Base-by-base conservation (phyloP, 37 sponge, comb jelly and placozoan species). In the Chondrosia reniformis region DNA sequence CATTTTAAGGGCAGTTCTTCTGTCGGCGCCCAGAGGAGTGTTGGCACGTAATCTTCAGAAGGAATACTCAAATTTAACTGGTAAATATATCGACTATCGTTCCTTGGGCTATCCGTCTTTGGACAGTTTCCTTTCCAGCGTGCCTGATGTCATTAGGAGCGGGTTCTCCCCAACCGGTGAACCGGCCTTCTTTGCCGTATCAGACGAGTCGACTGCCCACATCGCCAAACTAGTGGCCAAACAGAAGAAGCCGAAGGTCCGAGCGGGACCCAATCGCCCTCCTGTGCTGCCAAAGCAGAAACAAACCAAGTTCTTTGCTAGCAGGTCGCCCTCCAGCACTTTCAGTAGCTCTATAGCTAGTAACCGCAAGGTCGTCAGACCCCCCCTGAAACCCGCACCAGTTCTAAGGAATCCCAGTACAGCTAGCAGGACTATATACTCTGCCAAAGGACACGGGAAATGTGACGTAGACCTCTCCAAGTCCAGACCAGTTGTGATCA, bases 11-110 rank as follows among this genome's bases (percentile, higher is more conserved):
- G 54, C 91, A 0, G 46, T 90, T 43, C 77, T 90, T 15, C 71
- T 90, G 19, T 90, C 91, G 13, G 80, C 87, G 30, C 87, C 87
- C n/a, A 49, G 83, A 0, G 91, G 91, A 10, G 87, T 90, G 36
- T 30, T 83, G 0, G 65, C 66, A 27, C 42, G 64, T 2, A 17
- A 40, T 17, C 32, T 90, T 5, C 25, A 13, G 25, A 25, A 36
- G 2, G 91, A 90, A 37, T 90, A 79, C 45, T 64, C 38, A 56
- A 83, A 56, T 33, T 40, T 86, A 0, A 79, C 67, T 17, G 91
- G 91, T 4, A 79, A 61, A 36, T 54, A 56, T 15, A 45, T 86
- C 5, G 87, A 87, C 12, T 83, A 59, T 25, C 71, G 69, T 13
- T 12, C 79, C 17, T 65, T 90, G 41, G 91, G 91, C 13, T 86